phyloP scores from a whole-genome alignment of 2,888 invertebrate genomes.

The Marasmarcha lunaedactyla region DNA sequence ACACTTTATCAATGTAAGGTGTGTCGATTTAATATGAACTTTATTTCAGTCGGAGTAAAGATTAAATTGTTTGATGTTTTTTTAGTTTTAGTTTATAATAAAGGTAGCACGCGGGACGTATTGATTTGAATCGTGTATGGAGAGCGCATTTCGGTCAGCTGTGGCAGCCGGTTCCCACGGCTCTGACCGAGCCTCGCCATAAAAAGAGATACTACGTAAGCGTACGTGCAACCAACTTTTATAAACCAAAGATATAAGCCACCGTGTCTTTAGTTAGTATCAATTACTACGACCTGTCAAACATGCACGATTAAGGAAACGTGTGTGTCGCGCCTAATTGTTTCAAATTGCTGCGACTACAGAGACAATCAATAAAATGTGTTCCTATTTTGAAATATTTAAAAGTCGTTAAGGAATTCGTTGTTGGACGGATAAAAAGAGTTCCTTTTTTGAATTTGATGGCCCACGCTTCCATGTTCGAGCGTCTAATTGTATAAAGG shows the following conservation, averaged over 20 bases:
- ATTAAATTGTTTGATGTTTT: slow-evolving; percentile 13
- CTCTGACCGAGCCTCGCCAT: slow-evolving; percentile 59
- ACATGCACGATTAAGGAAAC: slow-evolving; percentile 25
- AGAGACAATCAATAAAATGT: slow-evolving; percentile 13
- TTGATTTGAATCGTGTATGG: slow-evolving; percentile 67
- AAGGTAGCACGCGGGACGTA: slow-evolving; percentile 22
- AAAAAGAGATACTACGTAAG: slow-evolving; percentile 60
- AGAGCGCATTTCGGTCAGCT: slow-evolving; percentile 70
- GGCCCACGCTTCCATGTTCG: slow-evolving; percentile 18
- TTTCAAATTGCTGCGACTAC: not conserved
- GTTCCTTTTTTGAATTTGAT: slow-evolving; percentile 20
- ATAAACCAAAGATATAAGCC: slow-evolving; percentile 35
- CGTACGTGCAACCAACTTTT: slow-evolving; percentile 61
- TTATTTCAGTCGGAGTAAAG: not conserved
- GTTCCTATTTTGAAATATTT: slow-evolving; percentile 15
- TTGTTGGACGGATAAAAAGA: slow-evolving; percentile 6
- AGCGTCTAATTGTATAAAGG: slow-evolving; percentile 45
- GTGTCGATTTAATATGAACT: slow-evolving; percentile 4
- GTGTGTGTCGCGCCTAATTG: too few relatives aligned
- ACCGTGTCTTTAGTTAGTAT: slow-evolving; percentile 30
- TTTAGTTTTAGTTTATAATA: slow-evolving; percentile 38
- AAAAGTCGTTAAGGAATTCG: slow-evolving; percentile 1
- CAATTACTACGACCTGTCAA: slow-evolving; percentile 23
- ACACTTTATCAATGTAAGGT: slow-evolving; percentile 25
- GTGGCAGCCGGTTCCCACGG: slow-evolving; percentile 66